Percentiles rank a stretch among this genome's conserved stretches.
These are phyloP conservation scores for Halisarca cf. caerulea DNA, from an alignment of 37 sponge, comb jelly and placozoan species.

Conservation along the genomic window DNA sequence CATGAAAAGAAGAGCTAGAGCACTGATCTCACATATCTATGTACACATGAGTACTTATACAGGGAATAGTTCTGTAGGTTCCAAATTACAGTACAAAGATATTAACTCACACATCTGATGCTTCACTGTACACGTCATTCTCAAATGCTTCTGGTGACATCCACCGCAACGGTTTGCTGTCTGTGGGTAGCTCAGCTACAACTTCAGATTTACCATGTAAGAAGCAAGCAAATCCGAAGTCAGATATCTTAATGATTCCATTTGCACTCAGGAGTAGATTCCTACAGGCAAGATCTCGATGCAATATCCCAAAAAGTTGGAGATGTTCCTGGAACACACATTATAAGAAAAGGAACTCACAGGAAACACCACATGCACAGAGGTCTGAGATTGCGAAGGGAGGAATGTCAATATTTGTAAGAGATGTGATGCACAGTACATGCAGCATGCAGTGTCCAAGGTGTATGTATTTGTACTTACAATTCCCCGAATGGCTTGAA, in stretches of 20 bases:
- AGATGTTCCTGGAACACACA: background rate
- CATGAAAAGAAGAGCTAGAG: too few relatives aligned
- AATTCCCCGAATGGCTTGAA: slow-evolving; percentile 10
- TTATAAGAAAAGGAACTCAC: too few relatives aligned
- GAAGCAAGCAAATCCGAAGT: slow-evolving; percentile 17
- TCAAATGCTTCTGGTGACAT: slow-evolving; percentile 23
- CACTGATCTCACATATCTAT: too few relatives aligned
- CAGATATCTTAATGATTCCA: slow-evolving; percentile 21
- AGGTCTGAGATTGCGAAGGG: too few relatives aligned
- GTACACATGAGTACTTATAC: too few relatives aligned
- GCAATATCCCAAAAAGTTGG: background rate
- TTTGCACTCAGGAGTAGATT: background rate
- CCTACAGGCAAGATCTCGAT: slow-evolving; percentile 21
- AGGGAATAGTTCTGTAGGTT: too few relatives aligned
- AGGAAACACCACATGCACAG: too few relatives aligned
- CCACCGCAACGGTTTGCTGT: slow-evolving; percentile 13
- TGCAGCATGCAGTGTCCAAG: too few relatives aligned
- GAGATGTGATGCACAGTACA: too few relatives aligned
- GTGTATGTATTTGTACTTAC: background rate
- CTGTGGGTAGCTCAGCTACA: slow-evolving; percentile 8
- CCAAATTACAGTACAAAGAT: too few relatives aligned
- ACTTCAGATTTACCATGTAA: background rate
- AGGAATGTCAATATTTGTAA: too few relatives aligned
- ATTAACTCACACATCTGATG: slow-evolving; percentile 23
- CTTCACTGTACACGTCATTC: slow-evolving; percentile 14